Evolutionary conservation across 2,113 vertebrate species (phyloP).

Genomic region (Poicephalus meyeri): DNA sequence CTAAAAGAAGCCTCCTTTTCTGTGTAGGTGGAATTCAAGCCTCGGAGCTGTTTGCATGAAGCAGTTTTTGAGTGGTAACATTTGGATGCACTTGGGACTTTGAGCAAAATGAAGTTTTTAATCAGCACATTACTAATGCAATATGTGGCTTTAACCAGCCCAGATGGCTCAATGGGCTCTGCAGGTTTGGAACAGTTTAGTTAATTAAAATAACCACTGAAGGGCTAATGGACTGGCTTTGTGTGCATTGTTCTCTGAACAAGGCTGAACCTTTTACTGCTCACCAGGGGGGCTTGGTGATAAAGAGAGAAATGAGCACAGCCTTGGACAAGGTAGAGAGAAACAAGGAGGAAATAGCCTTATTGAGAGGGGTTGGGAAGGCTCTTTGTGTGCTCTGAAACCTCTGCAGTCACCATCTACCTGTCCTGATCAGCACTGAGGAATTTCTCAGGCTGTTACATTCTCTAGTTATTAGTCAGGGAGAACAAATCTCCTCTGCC

Average conservation of each 20-base stretch:
- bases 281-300: background rate
- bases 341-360: background rate
- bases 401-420: background rate
- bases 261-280: background rate
- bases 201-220: slow-evolving; percentile 16
- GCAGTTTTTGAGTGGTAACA: background rate
- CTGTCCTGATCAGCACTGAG: background rate
- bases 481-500: background rate
- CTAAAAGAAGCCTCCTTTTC: background rate
- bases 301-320: background rate
- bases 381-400: background rate
- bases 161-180: background rate
- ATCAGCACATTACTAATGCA: background rate
- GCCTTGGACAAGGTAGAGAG: background rate
- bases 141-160: background rate
- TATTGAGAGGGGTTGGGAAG: background rate
- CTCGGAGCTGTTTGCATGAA: background rate
- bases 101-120: background rate
- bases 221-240: background rate
- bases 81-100: background rate
- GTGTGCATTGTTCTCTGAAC: background rate
- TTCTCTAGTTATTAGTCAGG: background rate
- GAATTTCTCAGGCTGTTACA: background rate
- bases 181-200: background rate
- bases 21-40: background rate